A percentile compares a stretch with the other conserved stretches of the same genome.
phyloP scores from a whole-genome alignment of 2,797 vertebrate species.

The Molossus alvarezi region DNA sequence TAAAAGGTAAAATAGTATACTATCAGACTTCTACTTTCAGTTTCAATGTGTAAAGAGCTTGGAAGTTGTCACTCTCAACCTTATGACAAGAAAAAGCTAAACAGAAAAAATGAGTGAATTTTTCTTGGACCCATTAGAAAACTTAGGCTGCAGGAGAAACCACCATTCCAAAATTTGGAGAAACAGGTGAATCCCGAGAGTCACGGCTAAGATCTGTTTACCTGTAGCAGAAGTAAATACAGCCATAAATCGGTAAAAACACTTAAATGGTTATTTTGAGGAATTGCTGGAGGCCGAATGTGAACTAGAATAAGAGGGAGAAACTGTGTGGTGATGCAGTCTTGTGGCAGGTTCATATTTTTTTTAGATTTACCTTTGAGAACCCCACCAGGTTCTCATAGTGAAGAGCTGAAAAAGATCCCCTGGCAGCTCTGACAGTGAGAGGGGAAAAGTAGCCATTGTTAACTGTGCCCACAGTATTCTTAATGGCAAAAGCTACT shows the following conservation, averaged over 20 bases:
- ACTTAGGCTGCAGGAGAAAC: not conserved
- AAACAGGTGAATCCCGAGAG: not conserved
- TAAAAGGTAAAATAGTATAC: not conserved
- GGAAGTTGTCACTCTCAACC: not conserved
- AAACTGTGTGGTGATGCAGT: not conserved
- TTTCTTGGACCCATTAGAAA: slow-evolving; percentile 22
- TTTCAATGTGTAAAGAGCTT: slow-evolving; percentile 9
- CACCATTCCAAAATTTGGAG: not conserved
- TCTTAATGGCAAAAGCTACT: not conserved
- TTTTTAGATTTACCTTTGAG: not conserved
- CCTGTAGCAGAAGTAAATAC: not conserved
- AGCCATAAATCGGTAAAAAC: not conserved
- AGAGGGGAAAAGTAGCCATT: not conserved
- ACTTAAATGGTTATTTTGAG: slow-evolving; percentile 35
- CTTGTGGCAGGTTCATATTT: not conserved
- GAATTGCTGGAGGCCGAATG: not conserved
- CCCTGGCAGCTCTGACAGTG: not conserved
- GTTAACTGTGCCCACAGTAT: not conserved
- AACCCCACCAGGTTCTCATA: not conserved
- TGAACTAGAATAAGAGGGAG: not conserved
- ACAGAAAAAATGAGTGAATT: not conserved
- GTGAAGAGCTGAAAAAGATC: not conserved
- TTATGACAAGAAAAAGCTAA: slow-evolving; percentile 49
- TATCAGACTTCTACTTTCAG: slow-evolving; percentile 2
- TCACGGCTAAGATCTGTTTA: not conserved